Evolutionary conservation across 1,140 invertebrate genomes (phyloP), one percentile per base, ranked within the genome.

Genomic region (Aplysia californica): DNA sequence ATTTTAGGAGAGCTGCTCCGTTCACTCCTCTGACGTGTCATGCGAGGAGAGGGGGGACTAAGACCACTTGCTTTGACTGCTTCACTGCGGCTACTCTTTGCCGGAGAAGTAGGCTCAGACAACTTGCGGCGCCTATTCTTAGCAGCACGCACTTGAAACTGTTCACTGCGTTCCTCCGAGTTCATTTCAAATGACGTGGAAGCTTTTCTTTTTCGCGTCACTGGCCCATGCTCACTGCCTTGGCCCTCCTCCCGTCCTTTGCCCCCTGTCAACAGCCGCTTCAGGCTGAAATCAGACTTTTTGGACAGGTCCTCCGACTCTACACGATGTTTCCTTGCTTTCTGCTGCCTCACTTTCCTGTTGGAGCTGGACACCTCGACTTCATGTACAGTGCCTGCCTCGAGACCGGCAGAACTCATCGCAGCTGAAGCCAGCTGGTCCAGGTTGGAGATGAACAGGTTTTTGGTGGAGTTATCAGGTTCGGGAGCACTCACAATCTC

Each of bases 341-440:
- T 18, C 21, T 33, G 4, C 10, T 29, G 15, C 35, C 36, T 66
- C 3, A 6, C 23, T 10, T 31, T 29, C 18, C 31, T 36, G 3
- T 4, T 10, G 23, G 21, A 26, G 64, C 10, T 26, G 21, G 10
- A 15, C 10, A 50, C 20, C 26, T 23, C 31, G 35, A 6, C 10
- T 35, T 4, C 31, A 26, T 50, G 68, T 18, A 55, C 50, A 1
- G 50, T 33, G 35, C 61, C 58, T n/a, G n/a, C n/a, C n/a, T n/a
- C n/a, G 5, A 59, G 29, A 15, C 56, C 70, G 18, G 55, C 69
- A 4, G 55, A 33, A n/a, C 41, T 66, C 38, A 75, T 36, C n/a
- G 72, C 72, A 38, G 72, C 72, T 44, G 59, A 66, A n/a, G 72
- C 72, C 35, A 75, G 61, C 33, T 75, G 72, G 31, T 75, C 72